Percentiles rank a stretch among this genome's conserved stretches.
These are phyloP conservation scores for Psilopogon haemacephalus DNA, from an alignment of 2,113 vertebrate genomes.

Conservation along the genomic window DNA sequence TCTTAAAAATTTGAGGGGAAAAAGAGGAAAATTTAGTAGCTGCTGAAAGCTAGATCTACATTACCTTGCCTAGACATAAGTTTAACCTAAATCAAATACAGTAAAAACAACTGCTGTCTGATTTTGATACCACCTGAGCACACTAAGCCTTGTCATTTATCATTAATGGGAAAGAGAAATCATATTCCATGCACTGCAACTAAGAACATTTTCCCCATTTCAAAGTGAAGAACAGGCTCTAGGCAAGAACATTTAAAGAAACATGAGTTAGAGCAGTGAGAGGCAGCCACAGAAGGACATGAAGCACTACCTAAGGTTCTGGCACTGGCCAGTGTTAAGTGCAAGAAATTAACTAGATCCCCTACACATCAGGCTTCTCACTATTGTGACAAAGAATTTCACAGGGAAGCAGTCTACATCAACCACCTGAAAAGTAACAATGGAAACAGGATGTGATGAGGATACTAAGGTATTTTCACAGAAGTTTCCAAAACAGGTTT, in stretches of 20 bases:
- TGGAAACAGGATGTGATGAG: conserved; percentile 31
- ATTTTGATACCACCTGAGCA: neutral
- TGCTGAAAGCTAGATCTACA: neutral
- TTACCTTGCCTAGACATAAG: accelerated
- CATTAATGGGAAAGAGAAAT: neutral
- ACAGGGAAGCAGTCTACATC: conserved; percentile 9
- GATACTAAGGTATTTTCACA: conserved; percentile 11
- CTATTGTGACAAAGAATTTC: conserved; percentile 43
- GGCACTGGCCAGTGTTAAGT: neutral
- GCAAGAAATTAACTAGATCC: neutral
- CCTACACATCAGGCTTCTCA: neutral
- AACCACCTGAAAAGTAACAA: conserved; percentile 47
- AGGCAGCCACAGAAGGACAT: neutral
- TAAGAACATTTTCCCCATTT: neutral
- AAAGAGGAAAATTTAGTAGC: neutral
- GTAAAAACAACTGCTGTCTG: neutral
- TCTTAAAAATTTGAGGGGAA: neutral
- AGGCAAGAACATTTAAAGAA: neutral
- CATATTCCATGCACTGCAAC: neutral
- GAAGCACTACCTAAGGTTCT: neutral
- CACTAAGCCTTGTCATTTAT: neutral
- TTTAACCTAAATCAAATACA: neutral
- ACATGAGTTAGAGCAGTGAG: neutral
- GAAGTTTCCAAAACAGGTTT: conserved; percentile 35
- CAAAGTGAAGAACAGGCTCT: neutral